Conservation (phyloP, 2,888 invertebrate species). For the Bugulina stolonifera region DNA sequence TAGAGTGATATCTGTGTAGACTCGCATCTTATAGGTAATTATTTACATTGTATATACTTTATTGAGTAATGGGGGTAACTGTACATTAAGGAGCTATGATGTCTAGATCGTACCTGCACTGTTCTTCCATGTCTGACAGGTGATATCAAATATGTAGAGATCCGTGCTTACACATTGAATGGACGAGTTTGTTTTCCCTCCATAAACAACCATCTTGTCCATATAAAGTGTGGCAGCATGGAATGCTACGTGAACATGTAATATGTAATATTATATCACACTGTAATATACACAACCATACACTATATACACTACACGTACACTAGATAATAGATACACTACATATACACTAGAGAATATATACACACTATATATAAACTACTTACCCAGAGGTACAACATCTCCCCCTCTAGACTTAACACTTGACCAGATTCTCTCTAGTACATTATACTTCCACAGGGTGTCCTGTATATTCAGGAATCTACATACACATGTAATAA, state of each 20-base stretch:
- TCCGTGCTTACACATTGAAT: slow-evolving; percentile 90
- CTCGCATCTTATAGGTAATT: too few species aligned
- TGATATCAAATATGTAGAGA: slow-evolving; percentile 87
- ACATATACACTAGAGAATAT: too few species aligned
- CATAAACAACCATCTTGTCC: slow-evolving; percentile 86
- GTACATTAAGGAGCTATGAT: too few species aligned
- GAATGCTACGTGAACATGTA: slow-evolving; percentile 62
- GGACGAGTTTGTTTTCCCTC: slow-evolving; percentile 58
- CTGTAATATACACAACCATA: not conserved
- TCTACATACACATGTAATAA: not conserved
- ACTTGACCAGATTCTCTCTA: not conserved
- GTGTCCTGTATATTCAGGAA: not conserved
- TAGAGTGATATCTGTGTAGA: too few species aligned
- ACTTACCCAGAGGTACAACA: not conserved
- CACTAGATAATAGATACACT: not conserved
- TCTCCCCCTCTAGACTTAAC: not conserved
- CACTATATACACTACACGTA: not conserved
- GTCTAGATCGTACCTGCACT: slow-evolving; percentile 15
- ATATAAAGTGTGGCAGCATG: slow-evolving; percentile 69
- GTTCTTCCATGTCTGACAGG: slow-evolving; percentile 61
- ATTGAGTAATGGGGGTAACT: too few species aligned
- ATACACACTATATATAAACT: too few species aligned
- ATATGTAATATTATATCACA: not conserved
- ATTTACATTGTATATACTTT: too few species aligned
- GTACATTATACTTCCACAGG: slow-evolving; percentile 5